Percentiles rank a stretch among this genome's conserved stretches.
Conservation (phyloP, 2,888 invertebrate species). For the Drosophila kambysellisi region DNA sequence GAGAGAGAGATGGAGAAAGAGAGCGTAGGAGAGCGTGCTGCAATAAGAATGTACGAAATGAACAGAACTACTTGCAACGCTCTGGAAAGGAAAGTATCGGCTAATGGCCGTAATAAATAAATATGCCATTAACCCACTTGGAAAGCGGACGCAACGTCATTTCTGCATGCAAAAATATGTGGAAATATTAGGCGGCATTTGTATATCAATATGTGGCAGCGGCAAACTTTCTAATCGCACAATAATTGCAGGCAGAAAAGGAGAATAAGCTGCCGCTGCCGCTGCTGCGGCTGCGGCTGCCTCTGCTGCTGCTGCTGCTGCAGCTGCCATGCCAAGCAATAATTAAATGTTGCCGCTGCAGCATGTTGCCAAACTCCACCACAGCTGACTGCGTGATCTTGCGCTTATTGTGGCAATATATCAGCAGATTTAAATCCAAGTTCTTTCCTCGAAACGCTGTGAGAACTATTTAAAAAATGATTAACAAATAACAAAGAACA, state of each 20-base stretch:
- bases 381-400: slow-evolving; percentile 6
- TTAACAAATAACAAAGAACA: neutral
- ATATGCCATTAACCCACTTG: slow-evolving; percentile 72
- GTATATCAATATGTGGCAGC: slow-evolving; percentile 62
- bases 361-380: slow-evolving; percentile 32
- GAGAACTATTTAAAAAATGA: neutral
- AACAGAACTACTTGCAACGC: slow-evolving; percentile 34
- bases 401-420: neutral
- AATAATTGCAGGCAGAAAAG: slow-evolving; percentile 68
- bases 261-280: slow-evolving; percentile 39
- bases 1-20: slow-evolving; percentile 3
- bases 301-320: slow-evolving; percentile 23
- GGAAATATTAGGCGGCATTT: slow-evolving; percentile 60
- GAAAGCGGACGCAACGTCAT: slow-evolving; percentile 38
- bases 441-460: neutral
- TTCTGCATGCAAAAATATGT: slow-evolving; percentile 55
- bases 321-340: slow-evolving; percentile 48
- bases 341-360: slow-evolving; percentile 50
- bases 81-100: slow-evolving; percentile 46
- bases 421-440: neutral
- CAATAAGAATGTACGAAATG: slow-evolving; percentile 21
- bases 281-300: slow-evolving; percentile 15
- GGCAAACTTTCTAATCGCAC: slow-evolving; percentile 82
- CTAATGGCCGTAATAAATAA: slow-evolving; percentile 73
- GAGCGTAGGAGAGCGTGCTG: slow-evolving; percentile 24